Conservation (phyloP, 2,797 vertebrate species). For the Lophotriccus pileatus region DNA sequence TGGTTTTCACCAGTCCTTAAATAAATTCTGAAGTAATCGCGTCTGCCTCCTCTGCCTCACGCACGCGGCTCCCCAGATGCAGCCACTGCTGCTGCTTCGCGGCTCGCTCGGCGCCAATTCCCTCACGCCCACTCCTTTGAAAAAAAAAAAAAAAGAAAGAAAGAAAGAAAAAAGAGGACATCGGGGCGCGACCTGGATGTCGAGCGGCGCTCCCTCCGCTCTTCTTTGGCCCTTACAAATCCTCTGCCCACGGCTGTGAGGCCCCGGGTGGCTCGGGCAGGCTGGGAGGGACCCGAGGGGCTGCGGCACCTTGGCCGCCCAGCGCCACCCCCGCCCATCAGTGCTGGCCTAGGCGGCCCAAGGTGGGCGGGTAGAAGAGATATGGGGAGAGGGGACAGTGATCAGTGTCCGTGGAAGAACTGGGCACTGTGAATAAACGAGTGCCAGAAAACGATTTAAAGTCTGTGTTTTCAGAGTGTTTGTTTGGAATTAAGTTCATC, state of each 20-base stretch:
- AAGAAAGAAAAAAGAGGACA: background rate
- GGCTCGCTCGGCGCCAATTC: background rate
- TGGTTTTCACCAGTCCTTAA: slow-evolving; percentile 84
- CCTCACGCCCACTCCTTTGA: background rate
- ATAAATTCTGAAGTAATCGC: slow-evolving; percentile 84
- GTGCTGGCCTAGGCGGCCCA: rapidly evolving
- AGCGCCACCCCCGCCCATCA: no score
- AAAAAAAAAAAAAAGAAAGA: no score
- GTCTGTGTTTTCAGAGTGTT: background rate
- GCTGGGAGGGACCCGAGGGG: background rate
- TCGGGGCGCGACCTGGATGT: background rate
- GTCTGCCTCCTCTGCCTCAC: slow-evolving; percentile 71
- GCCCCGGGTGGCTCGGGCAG: background rate
- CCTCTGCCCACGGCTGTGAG: no score
- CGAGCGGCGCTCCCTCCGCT: background rate
- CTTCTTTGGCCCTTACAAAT: no score
- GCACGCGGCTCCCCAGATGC: slow-evolving; percentile 63
- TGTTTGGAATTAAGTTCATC: background rate
- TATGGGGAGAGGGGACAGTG: rapidly evolving
- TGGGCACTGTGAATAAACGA: background rate
- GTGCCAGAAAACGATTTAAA: background rate
- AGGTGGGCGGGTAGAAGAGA: no score
- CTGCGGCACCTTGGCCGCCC: background rate
- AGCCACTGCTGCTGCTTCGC: background rate
- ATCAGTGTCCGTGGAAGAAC: rapidly evolving